Evolutionary conservation across 53 echinoderm and acorn worm genomes (phyloP).

Genomic region (Glandiceps talaboti): DNA sequence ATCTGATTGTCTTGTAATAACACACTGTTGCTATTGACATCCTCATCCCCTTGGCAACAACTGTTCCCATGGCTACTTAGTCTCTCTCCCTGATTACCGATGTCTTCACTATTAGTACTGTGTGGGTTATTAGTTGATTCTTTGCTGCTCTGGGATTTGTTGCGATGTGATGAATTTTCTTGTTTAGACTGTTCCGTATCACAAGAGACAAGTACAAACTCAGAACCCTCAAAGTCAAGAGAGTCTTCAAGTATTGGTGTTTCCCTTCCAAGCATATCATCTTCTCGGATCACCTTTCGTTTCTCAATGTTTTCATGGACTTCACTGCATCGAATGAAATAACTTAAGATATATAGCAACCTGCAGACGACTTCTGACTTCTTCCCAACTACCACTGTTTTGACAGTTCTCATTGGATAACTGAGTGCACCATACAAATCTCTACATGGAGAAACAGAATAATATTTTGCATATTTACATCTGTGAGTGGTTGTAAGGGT

Average conservation of each 20-base stretch:
- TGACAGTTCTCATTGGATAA: conserved; percentile 60
- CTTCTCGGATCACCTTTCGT: conserved; percentile 36
- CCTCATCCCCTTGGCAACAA: background rate
- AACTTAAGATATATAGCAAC: conserved; percentile 79
- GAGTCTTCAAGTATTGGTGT: background rate
- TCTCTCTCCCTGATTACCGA: background rate
- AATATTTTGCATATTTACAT: too few relatives aligned
- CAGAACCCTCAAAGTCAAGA: background rate
- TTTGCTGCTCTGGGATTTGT: background rate
- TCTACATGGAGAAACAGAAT: conserved; percentile 28
- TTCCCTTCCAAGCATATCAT: background rate
- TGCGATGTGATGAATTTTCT: background rate
- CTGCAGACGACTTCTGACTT: conserved; percentile 80
- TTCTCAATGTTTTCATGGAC: conserved; percentile 65
- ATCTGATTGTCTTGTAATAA: background rate
- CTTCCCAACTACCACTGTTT: conserved; percentile 74
- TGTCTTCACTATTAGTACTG: too few relatives aligned
- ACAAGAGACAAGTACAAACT: background rate
- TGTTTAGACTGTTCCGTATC: background rate
- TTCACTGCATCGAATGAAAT: conserved; percentile 95
- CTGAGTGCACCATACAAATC: conserved; percentile 91
- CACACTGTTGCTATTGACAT: background rate
- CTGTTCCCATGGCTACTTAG: background rate
- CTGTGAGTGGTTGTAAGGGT: too few relatives aligned
- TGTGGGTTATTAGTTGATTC: too few relatives aligned